Base-by-base conservation (phyloP, 2,797 vertebrate species). In the Acridotheres tristis region DNA sequence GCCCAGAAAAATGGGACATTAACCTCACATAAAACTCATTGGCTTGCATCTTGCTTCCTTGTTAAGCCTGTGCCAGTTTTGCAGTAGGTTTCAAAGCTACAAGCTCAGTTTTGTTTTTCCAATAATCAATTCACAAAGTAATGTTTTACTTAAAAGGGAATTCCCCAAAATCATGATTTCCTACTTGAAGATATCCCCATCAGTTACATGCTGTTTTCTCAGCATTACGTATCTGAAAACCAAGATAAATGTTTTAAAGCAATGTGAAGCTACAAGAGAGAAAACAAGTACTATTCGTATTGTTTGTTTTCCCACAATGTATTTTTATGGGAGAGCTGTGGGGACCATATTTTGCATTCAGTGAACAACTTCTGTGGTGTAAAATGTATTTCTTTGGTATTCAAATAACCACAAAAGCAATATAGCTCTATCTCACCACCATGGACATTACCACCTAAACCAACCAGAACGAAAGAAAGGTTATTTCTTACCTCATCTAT, bases 21-120 rank as follows among this genome's bases (percentile, higher is more conserved):
- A 94, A 95, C 91, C 89, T 93, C 80, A 86, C 34, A 82, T 91
- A 92, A 95, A 96, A 94, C 85, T 77, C 80, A 50, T 25, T 94
- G 83, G 76, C 55, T 92, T 81, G 43, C 23, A 77, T 86, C 62
- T 84, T 91, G 59, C 53, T 96, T 93, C 85, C 74, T 93, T 47
- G 82, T 91, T 94, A 88, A 61, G 83, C n/a, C 55, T 73, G 66
- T 73, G 45, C 79, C 59, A 63, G 34, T 91, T 96, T 76, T 73
- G 59, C 85, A 53, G 45, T 16, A 66, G 66, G 88, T 81, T 90
- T 93, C 87, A 90, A 92, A 86, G 74, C 59, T 92, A 55, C 32
- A 84, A 91, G 51, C 42, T 84, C 53, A 38, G 53, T 83, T 89
- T 48, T 38, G 26, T 67, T 86, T 87, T 87, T 36, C 26, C 21